Evolutionary conservation across 2,888 invertebrate species (phyloP).

Genomic region (Deroplatys truncata): DNA sequence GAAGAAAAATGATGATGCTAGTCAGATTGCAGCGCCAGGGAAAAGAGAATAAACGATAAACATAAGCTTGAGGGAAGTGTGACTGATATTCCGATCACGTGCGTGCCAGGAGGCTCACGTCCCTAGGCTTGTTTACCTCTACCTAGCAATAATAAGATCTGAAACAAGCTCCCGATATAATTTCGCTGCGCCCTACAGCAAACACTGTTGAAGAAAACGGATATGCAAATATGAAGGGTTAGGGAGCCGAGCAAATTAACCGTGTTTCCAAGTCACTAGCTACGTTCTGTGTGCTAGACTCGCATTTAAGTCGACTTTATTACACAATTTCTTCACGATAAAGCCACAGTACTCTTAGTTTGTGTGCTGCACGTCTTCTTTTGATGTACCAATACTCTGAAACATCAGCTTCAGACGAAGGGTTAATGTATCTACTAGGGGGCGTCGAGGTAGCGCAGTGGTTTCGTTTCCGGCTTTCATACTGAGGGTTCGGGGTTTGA

Average conservation of each 20-base stretch:
- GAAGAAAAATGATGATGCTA: neutral
- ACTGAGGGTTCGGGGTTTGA: no score
- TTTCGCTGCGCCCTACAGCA: neutral
- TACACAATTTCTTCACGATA: no score
- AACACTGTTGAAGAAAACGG: neutral
- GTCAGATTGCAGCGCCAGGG: neutral
- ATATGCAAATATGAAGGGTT: neutral
- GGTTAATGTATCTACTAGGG: no score
- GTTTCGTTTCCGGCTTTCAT: no score
- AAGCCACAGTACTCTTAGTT: no score
- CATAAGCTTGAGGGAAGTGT: neutral
- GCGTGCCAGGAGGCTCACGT: neutral
- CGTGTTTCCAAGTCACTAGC: neutral
- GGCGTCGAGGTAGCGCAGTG: no score
- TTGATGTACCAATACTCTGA: no score
- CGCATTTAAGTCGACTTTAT: no score
- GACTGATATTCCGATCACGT: neutral
- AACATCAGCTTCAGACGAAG: no score
- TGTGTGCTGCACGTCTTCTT: no score
- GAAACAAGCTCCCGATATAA: slow-evolving; percentile 1
- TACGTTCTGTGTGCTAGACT: neutral
- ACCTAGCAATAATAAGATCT: neutral
- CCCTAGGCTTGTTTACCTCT: neutral
- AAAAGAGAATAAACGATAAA: neutral
- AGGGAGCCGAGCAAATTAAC: neutral